Evolutionary conservation across 2,888 invertebrate genomes (phyloP).

Genomic region (Deilephila elpenor): DNA sequence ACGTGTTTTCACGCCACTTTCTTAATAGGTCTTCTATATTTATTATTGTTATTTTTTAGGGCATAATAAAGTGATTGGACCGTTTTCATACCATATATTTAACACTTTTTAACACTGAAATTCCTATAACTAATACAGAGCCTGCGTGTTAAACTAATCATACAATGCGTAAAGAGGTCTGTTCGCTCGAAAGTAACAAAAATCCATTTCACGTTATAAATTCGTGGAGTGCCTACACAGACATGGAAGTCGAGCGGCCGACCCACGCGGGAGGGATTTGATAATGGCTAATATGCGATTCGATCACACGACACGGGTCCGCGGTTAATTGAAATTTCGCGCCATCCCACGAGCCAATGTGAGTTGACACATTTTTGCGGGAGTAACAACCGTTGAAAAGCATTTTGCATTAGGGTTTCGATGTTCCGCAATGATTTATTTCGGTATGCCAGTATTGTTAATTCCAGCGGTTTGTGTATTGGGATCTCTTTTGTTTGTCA

Average conservation of each 20-base stretch:
- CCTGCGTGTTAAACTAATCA: too few species aligned
- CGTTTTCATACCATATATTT: too few species aligned
- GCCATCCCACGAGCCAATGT: background rate
- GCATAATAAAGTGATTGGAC: too few species aligned
- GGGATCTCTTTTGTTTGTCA: too few species aligned
- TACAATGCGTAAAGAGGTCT: too few species aligned
- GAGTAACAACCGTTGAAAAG: background rate
- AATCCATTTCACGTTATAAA: background rate
- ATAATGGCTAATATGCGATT: conserved; percentile 42
- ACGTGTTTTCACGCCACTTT: too few species aligned
- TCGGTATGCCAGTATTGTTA: too few species aligned
- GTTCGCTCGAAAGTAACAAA: background rate
- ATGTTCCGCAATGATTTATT: background rate
- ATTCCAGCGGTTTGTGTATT: too few species aligned
- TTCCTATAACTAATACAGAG: too few species aligned
- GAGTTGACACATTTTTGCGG: conserved; percentile 12
- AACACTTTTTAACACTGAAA: too few species aligned
- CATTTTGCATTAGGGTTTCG: background rate
- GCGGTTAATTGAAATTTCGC: conserved; percentile 33
- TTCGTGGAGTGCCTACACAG: background rate
- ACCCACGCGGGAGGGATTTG: conserved; percentile 34
- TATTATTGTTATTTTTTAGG: too few species aligned
- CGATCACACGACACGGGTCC: conserved; percentile 33
- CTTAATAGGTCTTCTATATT: too few species aligned
- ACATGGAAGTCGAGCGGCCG: background rate